Evolutionary conservation across 2,888 invertebrate genomes (phyloP).

Genomic region (Amiota mariae): DNA sequence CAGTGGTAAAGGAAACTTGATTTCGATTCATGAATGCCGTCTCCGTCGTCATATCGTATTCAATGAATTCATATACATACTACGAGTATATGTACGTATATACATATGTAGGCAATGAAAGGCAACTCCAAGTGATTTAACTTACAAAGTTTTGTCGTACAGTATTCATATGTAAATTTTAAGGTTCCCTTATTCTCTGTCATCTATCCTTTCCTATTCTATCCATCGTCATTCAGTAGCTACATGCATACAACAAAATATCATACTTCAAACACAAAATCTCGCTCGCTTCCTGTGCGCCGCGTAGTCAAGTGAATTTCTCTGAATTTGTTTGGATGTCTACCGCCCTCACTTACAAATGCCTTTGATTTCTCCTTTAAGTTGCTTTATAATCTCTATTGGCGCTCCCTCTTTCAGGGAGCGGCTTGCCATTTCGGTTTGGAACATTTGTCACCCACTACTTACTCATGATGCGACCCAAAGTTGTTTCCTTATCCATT

Average conservation of each 20-base stretch:
- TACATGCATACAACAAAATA: neutral
- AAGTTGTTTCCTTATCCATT: conserved; percentile 5
- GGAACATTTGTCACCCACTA: too few species aligned
- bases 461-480: too few species aligned
- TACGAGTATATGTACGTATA: neutral
- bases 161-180: conserved; percentile 60
- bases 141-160: conserved; percentile 38
- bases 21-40: conserved; percentile 23
- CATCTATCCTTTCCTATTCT: too few species aligned
- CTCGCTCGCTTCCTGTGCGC: conserved; percentile 2
- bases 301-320: conserved; percentile 13
- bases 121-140: too few species aligned
- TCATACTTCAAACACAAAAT: neutral
- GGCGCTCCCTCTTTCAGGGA: neutral
- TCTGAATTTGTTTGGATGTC: neutral
- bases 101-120: neutral
- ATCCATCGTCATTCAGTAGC: neutral
- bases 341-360: neutral
- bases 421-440: too few species aligned
- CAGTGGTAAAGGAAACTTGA: neutral
- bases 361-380: neutral
- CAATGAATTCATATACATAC: neutral
- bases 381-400: neutral
- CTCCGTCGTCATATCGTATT: neutral
- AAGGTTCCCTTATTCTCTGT: conserved; percentile 2